phyloP scores from a whole-genome alignment of 2,113 vertebrate species.

The Saguinus midas region DNA sequence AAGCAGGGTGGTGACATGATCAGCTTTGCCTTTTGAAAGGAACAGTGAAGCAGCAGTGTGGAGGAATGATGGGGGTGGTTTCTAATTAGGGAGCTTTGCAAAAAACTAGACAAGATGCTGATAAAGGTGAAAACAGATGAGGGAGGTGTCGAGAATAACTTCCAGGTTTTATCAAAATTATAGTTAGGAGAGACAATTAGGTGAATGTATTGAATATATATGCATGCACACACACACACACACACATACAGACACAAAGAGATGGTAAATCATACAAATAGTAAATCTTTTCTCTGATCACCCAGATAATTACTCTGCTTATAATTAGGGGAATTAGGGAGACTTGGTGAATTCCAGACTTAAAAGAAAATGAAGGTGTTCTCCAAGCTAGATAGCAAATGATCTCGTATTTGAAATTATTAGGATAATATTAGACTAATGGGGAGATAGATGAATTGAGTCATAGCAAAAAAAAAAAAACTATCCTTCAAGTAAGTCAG shows the following conservation, averaged over 20 bases:
- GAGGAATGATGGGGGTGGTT: background rate
- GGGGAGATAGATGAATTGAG: background rate
- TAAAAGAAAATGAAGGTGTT: background rate
- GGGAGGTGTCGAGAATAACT: background rate
- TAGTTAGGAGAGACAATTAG: background rate
- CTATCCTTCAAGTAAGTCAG: background rate
- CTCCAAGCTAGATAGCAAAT: background rate
- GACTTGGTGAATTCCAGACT: background rate
- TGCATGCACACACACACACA: no score
- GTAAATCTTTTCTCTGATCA: background rate
- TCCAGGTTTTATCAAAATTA: background rate
- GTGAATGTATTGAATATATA: background rate
- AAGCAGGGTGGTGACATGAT: background rate
- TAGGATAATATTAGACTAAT: background rate
- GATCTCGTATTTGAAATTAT: background rate
- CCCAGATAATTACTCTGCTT: background rate
- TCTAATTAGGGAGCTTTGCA: background rate
- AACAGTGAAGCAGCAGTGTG: no score
- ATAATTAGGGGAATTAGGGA: background rate
- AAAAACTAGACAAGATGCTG: background rate
- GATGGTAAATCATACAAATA: background rate
- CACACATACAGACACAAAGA: background rate
- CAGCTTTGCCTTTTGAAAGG: background rate
- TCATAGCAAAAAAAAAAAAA: background rate
- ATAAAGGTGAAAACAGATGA: background rate